These are phyloP conservation scores for Acanthosoma haemorrhoidale DNA, from an alignment of 2,888 invertebrate species.

Conservation along the genomic window DNA sequence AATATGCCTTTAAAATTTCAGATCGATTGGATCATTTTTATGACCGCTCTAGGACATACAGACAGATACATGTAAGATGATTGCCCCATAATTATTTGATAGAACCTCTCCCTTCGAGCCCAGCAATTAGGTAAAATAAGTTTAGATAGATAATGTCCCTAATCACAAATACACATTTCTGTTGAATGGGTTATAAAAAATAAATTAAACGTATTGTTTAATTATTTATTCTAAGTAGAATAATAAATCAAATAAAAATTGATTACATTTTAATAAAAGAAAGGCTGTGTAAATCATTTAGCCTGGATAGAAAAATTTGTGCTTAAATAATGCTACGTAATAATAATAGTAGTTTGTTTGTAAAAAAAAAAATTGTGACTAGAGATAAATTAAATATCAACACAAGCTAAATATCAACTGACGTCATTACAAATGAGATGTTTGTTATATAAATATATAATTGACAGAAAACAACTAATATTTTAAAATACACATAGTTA, in stretches of 20 bases:
- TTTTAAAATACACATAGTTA: background rate
- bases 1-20: no score
- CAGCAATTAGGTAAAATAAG: no score
- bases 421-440: background rate
- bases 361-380: background rate
- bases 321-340: background rate
- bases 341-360: background rate
- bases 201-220: no score
- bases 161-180: no score
- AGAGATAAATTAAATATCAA: background rate
- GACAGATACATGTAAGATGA: no score
- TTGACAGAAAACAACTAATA: background rate
- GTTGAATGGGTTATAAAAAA: no score
- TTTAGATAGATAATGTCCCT: no score
- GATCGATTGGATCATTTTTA: no score
- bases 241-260: slow-evolving; percentile 1
- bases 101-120: no score
- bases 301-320: background rate
- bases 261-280: background rate
- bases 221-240: background rate
- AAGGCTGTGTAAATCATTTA: background rate
- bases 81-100: no score
- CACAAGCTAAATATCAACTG: background rate
- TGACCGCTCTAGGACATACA: no score
- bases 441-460: slow-evolving; percentile 1